Evolutionary conservation across 2,888 invertebrate species (phyloP), one percentile per base, ranked within the genome.

Genomic region (Cistogaster globosa): DNA sequence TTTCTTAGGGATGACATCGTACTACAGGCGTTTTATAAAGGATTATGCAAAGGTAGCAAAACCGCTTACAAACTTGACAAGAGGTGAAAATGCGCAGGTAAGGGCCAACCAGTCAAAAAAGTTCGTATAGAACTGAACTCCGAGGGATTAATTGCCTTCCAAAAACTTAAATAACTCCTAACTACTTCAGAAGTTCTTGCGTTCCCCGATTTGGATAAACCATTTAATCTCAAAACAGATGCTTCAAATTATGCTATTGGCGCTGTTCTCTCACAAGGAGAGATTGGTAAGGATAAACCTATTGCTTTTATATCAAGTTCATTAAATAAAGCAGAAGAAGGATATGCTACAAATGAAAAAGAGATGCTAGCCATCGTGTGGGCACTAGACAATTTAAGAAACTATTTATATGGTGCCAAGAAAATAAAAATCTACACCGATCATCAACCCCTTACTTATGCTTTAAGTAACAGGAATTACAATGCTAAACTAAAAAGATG

Each of bases 161-260:
- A 48, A 6, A 48, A 48, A 5, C 14, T 48, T 12, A 48, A 48
- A 12, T 2, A 11, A 26, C 51, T 14, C 4, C 12, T 87, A 11
- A 77, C 67, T 0, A 83, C 86, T 0, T 32, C 84, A 0, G 87
- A 87, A 63, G 62, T 80, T 20, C 20, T 86, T 16, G 57, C 76
- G 5, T 87, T 86, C 63, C 84, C 87, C 9, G 74, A 86, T 57
- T 86, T 87, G 48, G 20, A 20, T 3, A 53, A 20, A 18, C 18
- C 53, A 9, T 53, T 53, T 20, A 53, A 20, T 53, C 9, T 53
- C 2, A 53, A 20, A 9, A 53, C 53, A 9, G 53, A 53, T 53
- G 53, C 53, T 11, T 53, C 53, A 2, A 53, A 53, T 11, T 20
- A 18, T n/a, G 53, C 53, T n/a, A 53, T 53, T 3, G 53, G 53